Evolutionary conservation across 2,113 vertebrate genomes (phyloP).

Genomic region (Sciurus niger): DNA sequence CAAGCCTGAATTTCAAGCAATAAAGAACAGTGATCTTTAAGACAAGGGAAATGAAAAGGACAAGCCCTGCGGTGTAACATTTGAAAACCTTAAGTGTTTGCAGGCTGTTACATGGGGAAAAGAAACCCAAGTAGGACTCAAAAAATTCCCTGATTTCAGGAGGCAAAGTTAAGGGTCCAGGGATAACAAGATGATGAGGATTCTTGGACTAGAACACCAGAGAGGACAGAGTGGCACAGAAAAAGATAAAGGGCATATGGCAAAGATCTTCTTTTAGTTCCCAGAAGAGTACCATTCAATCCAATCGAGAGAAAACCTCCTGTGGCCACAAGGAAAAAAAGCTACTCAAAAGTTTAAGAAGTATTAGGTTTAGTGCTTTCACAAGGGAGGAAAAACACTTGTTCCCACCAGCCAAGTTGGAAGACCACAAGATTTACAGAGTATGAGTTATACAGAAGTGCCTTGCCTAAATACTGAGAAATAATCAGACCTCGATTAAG

Average conservation of each 20-base stretch:
- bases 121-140: neutral
- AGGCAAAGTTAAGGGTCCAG: neutral
- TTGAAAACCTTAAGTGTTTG: neutral
- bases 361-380: neutral
- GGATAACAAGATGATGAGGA: neutral
- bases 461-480: neutral
- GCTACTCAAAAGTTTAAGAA: neutral
- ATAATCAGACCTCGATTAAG: neutral
- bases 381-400: neutral
- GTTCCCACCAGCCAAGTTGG: neutral
- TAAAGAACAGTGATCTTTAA: neutral
- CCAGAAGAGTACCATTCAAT: neutral
- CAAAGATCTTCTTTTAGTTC: neutral
- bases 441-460: fast-evolving
- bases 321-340: neutral
- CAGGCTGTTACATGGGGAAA: neutral
- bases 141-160: neutral
- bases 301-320: neutral
- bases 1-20: neutral
- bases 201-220: neutral
- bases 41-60: neutral
- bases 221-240: neutral
- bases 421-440: neutral
- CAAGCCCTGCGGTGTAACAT: neutral
- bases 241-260: neutral